phyloP scores from a whole-genome alignment of 2,113 vertebrate species.

The Dryoscopus gambensis region DNA sequence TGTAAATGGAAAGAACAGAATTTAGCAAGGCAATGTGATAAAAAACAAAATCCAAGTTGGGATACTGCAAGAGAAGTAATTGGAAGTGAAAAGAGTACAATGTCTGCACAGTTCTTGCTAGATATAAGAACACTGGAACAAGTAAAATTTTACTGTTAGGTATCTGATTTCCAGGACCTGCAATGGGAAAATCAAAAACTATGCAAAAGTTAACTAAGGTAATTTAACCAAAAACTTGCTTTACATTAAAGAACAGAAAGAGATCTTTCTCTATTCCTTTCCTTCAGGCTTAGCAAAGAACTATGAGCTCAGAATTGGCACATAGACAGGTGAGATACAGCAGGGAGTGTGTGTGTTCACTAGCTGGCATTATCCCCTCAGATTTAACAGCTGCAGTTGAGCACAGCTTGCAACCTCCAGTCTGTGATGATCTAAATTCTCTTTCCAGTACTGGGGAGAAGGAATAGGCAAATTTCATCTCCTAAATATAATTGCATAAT shows the following conservation, averaged over 20 bases:
- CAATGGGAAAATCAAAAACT: background rate
- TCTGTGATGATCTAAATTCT: background rate
- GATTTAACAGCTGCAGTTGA: background rate
- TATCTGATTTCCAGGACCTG: background rate
- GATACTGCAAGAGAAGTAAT: background rate
- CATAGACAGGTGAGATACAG: background rate
- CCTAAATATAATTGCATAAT: background rate
- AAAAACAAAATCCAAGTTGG: background rate
- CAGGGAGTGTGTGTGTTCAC: background rate
- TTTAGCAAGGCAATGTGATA: background rate
- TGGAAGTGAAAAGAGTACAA: background rate
- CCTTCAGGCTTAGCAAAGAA: background rate
- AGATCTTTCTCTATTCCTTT: background rate
- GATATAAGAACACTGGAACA: background rate
- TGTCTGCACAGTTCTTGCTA: background rate
- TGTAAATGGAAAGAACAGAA: background rate
- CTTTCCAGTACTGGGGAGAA: background rate
- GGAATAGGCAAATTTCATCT: background rate
- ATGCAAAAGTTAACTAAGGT: background rate
- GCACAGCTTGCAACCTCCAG: background rate
- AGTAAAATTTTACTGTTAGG: background rate
- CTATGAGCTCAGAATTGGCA: background rate
- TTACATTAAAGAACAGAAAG: background rate
- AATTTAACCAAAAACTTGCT: background rate
- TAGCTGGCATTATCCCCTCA: background rate